Conservation (phyloP, 2,888 invertebrate species). For the Metopia argyrocephala region DNA sequence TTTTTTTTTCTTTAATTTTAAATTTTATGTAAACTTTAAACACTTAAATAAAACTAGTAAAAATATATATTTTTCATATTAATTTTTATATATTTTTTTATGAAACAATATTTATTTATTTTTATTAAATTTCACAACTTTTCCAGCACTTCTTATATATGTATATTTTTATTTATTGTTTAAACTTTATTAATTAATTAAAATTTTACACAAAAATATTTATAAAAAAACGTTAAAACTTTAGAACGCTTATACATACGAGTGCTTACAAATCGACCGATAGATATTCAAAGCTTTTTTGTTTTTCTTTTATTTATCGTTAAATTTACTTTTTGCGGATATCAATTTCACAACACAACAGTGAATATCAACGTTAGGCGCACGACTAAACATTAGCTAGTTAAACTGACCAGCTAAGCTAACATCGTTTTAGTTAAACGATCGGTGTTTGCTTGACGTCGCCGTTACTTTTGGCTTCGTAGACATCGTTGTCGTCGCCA, state of each 20-base stretch:
- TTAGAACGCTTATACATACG: conserved; percentile 2
- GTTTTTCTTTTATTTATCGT: background rate
- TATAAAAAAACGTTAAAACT: conserved; percentile 17
- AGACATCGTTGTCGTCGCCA: background rate
- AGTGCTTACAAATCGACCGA: conserved; percentile 11
- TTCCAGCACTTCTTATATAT: too few species aligned
- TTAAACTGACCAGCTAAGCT: conserved; percentile 56
- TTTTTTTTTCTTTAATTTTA: too few species aligned
- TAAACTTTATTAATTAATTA: too few species aligned
- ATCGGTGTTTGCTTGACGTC: conserved; percentile 26
- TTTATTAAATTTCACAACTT: too few species aligned
- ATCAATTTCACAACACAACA: conserved; percentile 54
- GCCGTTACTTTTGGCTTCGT: background rate
- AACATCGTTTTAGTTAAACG: conserved; percentile 48
- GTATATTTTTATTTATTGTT: too few species aligned
- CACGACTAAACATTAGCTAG: conserved; percentile 55
- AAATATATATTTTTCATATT: too few species aligned
- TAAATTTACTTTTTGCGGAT: background rate
- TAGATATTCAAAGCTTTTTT: too few species aligned
- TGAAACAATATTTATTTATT: too few species aligned
- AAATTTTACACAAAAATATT: background rate
- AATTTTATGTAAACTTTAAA: too few species aligned
- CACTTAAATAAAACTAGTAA: too few species aligned
- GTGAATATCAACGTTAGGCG: conserved; percentile 61
- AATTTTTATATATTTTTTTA: too few species aligned